These are phyloP conservation scores for Characodon lateralis DNA, from an alignment of 2,797 vertebrate genomes.

Conservation along the genomic window DNA sequence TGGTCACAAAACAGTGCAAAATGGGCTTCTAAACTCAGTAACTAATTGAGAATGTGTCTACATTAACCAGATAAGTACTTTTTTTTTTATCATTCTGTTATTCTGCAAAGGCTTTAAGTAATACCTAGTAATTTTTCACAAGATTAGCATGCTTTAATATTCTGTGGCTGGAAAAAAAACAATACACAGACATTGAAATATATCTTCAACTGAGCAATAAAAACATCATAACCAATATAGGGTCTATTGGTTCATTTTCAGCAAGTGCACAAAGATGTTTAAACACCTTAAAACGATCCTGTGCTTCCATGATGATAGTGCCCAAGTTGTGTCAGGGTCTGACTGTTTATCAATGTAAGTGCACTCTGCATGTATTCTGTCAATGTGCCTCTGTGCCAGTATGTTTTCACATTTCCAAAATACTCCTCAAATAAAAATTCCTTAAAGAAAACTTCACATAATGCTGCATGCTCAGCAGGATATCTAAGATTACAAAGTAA, in stretches of 20 bases:
- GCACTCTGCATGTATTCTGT: conserved; percentile 43
- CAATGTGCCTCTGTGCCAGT: not conserved
- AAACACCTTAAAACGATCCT: conserved; percentile 42
- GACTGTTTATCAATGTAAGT: conserved; percentile 46
- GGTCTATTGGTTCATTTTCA: not conserved
- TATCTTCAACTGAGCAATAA: conserved; percentile 8
- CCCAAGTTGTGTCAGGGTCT: conserved; percentile 29
- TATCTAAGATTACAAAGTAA: not conserved
- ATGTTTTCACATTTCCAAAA: not conserved
- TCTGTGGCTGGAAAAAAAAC: not conserved
- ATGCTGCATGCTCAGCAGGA: not conserved
- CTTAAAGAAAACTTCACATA: not conserved
- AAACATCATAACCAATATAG: conserved; percentile 1
- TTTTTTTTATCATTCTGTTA: not conserved
- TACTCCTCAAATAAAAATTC: not conserved
- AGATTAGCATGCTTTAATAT: not conserved
- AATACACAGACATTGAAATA: not conserved
- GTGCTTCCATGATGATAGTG: conserved; percentile 45
- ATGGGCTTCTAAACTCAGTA: not conserved
- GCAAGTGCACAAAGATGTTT: conserved; percentile 18
- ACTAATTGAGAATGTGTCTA: not conserved
- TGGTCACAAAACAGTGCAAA: too few relatives aligned
- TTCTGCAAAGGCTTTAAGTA: conserved; percentile 1
- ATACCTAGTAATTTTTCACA: not conserved
- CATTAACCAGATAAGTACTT: not conserved